A percentile compares a stretch with the other conserved stretches of the same genome.
phyloP scores from a whole-genome alignment of 2,113 vertebrate species.

The Loxodonta africana region DNA sequence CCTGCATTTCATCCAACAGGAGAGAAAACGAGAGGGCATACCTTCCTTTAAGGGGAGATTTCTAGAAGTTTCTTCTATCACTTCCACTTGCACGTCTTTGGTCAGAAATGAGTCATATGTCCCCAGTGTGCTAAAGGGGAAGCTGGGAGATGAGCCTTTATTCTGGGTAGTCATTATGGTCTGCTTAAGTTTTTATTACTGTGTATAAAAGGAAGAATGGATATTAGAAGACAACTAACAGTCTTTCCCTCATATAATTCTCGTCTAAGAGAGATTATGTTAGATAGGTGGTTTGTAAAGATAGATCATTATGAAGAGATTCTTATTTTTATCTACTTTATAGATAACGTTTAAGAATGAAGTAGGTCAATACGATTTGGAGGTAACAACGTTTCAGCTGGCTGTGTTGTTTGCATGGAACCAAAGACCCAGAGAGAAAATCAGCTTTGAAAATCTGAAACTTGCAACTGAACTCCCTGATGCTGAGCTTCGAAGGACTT shows the following conservation, averaged over 20 bases:
- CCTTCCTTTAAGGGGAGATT: neutral
- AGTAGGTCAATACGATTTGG: slow-evolving; percentile 98
- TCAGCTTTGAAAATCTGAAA: slow-evolving; percentile 99
- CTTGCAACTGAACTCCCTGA: slow-evolving; percentile 98
- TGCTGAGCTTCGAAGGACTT: slow-evolving; percentile 97
- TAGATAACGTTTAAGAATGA: slow-evolving; percentile 99
- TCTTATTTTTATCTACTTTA: neutral
- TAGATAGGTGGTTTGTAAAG: neutral
- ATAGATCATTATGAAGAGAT: neutral
- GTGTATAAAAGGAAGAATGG: slow-evolving; percentile 9
- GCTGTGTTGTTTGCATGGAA: slow-evolving; percentile 99
- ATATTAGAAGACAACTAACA: neutral
- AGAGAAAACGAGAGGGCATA: neutral
- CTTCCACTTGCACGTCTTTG: slow-evolving; percentile 29
- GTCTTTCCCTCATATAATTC: neutral
- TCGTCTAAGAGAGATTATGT: neutral
- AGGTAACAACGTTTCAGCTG: slow-evolving; percentile 99
- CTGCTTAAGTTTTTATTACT: slow-evolving; percentile 35
- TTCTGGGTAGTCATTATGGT: slow-evolving; percentile 13
- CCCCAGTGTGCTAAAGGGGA: slow-evolving; percentile 4
- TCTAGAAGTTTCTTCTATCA: slow-evolving; percentile 4
- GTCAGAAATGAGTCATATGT: neutral
- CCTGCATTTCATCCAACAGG: neutral
- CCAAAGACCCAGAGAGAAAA: slow-evolving; percentile 99
- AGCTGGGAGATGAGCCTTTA: slow-evolving; percentile 25